Percentiles rank a stretch among this genome's conserved stretches.
These are phyloP conservation scores for Yponomeuta malinellus DNA, from an alignment of 2,888 invertebrate species.

Conservation along the genomic window DNA sequence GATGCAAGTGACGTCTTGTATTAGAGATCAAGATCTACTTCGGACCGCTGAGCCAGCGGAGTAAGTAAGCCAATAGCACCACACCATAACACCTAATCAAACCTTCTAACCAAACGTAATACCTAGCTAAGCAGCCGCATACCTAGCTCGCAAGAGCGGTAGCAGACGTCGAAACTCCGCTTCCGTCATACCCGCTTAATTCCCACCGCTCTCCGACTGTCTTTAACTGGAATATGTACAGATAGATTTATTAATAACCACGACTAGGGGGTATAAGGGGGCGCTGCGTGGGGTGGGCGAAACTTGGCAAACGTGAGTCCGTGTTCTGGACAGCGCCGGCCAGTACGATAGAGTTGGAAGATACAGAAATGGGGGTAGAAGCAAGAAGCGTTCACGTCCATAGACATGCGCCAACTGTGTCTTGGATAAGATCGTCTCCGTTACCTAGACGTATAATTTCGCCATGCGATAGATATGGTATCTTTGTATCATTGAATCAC, in stretches of 20 bases:
- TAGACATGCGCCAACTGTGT: too few species aligned
- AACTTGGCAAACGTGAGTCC: constrained; percentile 69
- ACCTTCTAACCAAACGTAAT: too few species aligned
- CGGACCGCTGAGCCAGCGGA: too few species aligned
- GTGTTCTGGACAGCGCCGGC: constrained; percentile 71
- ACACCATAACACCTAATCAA: too few species aligned
- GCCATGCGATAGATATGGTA: too few species aligned
- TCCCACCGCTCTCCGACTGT: constrained; percentile 44
- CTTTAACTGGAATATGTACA: constrained; percentile 66
- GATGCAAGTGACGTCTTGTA: too few species aligned
- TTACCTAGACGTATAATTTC: too few species aligned
- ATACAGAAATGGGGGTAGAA: neutral
- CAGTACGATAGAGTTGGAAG: neutral
- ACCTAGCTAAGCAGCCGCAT: neutral
- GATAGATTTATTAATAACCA: constrained; percentile 73
- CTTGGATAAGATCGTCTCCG: too few species aligned
- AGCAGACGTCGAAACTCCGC: constrained; percentile 10
- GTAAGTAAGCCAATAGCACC: too few species aligned
- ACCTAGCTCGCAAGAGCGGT: neutral
- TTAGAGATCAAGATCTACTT: too few species aligned
- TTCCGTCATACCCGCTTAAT: constrained; percentile 36
- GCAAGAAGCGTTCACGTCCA: too few species aligned
- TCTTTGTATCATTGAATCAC: too few species aligned
- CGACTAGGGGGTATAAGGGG: constrained; percentile 32
- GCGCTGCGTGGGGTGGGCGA: constrained; percentile 45